Conservation (phyloP, 92 coral and sea anemone species). For the Isaurus tuberculatus region DNA sequence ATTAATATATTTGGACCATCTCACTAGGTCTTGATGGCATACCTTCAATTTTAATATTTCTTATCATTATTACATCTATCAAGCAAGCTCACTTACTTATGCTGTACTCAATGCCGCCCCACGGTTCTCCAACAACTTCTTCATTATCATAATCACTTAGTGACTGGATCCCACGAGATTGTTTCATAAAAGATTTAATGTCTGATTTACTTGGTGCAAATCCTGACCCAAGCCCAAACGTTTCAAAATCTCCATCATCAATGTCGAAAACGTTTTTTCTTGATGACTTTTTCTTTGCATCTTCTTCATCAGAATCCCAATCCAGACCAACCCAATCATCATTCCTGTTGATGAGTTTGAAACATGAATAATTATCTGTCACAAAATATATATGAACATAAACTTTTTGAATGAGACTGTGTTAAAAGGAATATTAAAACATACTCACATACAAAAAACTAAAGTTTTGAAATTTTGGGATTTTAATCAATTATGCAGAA, state of each 20-base stretch:
- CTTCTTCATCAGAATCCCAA: slow-evolving; percentile 41
- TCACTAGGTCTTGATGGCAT: not conserved
- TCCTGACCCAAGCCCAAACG: slow-evolving; percentile 37
- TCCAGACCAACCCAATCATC: slow-evolving; percentile 22
- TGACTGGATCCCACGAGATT: slow-evolving; percentile 35
- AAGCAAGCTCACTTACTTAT: slow-evolving; percentile 20
- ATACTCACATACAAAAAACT: too few relatives aligned
- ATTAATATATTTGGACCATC: too few relatives aligned
- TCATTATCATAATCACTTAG: slow-evolving; percentile 37
- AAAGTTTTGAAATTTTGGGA: too few relatives aligned
- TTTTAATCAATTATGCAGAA: too few relatives aligned
- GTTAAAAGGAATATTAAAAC: too few relatives aligned
- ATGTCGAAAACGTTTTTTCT: slow-evolving; percentile 44
- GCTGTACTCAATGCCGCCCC: slow-evolving; percentile 52
- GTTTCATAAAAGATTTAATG: slow-evolving; percentile 36
- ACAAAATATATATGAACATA: not conserved
- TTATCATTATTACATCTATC: too few relatives aligned
- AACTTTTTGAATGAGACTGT: too few relatives aligned
- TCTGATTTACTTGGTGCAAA: slow-evolving; percentile 48
- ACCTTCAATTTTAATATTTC: not conserved
- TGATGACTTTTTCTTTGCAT: slow-evolving; percentile 24
- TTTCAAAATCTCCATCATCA: slow-evolving; percentile 41
- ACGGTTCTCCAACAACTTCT: slow-evolving; percentile 43
- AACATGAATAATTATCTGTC: not conserved
- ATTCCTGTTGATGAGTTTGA: slow-evolving; percentile 8